Conservation (phyloP, 2,888 invertebrate species). For the Ganaspis brasiliensis region DNA sequence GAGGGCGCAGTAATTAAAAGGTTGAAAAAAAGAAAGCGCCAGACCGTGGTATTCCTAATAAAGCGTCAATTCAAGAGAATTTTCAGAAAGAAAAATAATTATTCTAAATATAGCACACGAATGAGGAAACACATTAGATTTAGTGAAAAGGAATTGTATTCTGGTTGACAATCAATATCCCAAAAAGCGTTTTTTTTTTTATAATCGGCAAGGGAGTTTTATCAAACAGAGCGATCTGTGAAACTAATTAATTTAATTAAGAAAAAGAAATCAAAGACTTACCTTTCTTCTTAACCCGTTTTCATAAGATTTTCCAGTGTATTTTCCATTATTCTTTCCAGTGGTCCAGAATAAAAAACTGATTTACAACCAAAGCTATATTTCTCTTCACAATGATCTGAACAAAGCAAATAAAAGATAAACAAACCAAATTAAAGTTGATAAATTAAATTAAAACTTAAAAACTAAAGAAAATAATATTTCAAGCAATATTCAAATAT, state of each 20-base stretch:
- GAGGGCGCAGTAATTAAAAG: neutral
- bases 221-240: too few species aligned
- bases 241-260: too few species aligned
- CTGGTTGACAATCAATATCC: too few species aligned
- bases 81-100: too few species aligned
- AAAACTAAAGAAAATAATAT: neutral
- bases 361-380: neutral
- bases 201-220: too few species aligned
- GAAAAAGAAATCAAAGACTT: neutral
- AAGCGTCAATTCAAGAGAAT: neutral
- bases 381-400: neutral
- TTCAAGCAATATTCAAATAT: too few species aligned
- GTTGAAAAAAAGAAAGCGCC: neutral
- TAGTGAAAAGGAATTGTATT: too few species aligned
- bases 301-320: neutral
- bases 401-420: neutral
- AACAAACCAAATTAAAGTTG: neutral
- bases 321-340: neutral
- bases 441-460: too few species aligned
- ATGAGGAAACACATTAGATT: too few species aligned
- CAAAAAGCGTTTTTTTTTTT: too few species aligned
- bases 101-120: too few species aligned
- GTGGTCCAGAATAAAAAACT: neutral
- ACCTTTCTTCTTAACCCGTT: neutral
- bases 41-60: slow-evolving; percentile 1